Conservation (phyloP, 1,140 invertebrate species). For the Delia radicum region DNA sequence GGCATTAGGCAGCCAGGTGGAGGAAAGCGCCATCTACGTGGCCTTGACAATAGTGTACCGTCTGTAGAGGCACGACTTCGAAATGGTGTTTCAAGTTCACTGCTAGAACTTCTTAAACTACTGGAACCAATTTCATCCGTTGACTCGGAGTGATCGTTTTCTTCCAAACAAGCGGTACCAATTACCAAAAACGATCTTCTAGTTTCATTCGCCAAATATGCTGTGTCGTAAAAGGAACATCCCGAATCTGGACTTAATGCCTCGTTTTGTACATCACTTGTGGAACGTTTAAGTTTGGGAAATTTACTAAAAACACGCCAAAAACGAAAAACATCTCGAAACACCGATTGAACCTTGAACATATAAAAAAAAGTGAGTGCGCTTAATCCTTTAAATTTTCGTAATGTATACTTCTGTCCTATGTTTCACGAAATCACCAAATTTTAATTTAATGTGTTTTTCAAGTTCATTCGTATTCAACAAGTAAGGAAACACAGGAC, state of each 20-base stretch:
- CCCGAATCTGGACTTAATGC: conserved; percentile 44
- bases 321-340: conserved; percentile 67
- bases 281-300: conserved; percentile 62
- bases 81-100: conserved; percentile 58
- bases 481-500: too few species aligned
- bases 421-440: too few species aligned
- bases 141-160: conserved; percentile 46
- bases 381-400: not conserved
- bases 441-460: too few species aligned
- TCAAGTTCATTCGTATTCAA: too few species aligned
- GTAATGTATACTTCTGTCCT: not conserved
- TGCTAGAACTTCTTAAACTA: conserved; percentile 36
- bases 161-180: conserved; percentile 46
- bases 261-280: conserved; percentile 58
- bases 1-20: conserved; percentile 53
- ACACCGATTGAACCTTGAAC: conserved; percentile 65
- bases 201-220: conserved; percentile 36
- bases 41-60: conserved; percentile 59
- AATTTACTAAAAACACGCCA: conserved; percentile 69
- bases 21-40: conserved; percentile 59
- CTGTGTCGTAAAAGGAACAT: conserved; percentile 46
- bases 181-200: conserved; percentile 47
- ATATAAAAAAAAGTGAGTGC: not conserved
- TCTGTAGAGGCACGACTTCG: conserved; percentile 65
- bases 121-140: conserved; percentile 47